Base-by-base conservation (phyloP, 2,888 invertebrate genomes). In the Hermaeophaga mercurialis region DNA sequence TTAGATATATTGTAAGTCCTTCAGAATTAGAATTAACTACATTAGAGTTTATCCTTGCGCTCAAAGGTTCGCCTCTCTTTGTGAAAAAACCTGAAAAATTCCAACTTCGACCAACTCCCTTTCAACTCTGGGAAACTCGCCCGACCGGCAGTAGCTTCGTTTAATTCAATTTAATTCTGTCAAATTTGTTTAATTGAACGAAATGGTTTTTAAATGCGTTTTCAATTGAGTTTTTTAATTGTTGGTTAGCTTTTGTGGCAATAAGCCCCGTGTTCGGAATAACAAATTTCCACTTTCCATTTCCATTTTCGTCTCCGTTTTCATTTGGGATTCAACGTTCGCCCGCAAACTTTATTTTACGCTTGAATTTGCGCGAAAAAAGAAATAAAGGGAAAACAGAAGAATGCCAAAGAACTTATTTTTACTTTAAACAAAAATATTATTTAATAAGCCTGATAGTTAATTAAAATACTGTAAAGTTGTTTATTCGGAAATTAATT, bases 171-270 rank as follows among this genome's bases (percentile, higher is more conserved):
- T 65, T 66, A 70, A 63, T 61, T 64, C 62, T 58, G 62, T 66
- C 66, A 64, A 69, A 67, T 63, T 65, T 69, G 68, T 68, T 72
- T 73, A 74, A 73, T 73, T 68, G 70, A 62, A 62, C 63, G 55
- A 58, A 69, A 69, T 66, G 58, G 57, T 52, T 62, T 50, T 53
- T 57, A 64, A 65, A 67, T 66, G 65, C 59, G 66, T 64, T 63
- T 63, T 62, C 66, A 66, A 67, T 68, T 66, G 66, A 59, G 61
- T 67, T 65, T 61, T 65, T 65, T 65, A 56, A 59, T 56, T 58
- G 58, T 56, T 47, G 28, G 26, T 47, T 41, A 45, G 45, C 34
- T 39, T n/a, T 50, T 44, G 47, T 33, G 45, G 58, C 33, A 43
- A 49, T 53, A 43, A 52, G 17, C 31, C 28, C 19, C 48, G 59